Conservation (phyloP, 1,140 invertebrate species). For the Dufourea novaeangliae region DNA sequence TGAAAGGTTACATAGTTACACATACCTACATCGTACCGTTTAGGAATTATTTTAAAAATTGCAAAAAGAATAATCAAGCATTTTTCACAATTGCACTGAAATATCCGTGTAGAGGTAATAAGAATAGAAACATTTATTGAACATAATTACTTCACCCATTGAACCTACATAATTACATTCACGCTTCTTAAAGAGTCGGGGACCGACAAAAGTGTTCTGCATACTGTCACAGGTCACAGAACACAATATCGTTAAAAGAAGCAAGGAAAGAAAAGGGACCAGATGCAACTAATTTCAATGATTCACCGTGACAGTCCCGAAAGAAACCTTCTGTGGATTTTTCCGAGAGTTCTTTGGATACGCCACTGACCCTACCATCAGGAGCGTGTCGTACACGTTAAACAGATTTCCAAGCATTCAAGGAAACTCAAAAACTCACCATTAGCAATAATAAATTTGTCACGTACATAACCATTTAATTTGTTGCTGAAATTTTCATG, state of each 20-base stretch:
- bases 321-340: constrained; percentile 32
- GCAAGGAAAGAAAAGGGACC: constrained; percentile 33
- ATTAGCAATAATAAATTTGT: no score
- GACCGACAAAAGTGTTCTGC: no score
- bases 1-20: no score
- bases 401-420: neutral
- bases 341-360: constrained; percentile 5
- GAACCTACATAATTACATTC: neutral
- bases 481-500: no score
- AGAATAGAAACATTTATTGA: no score
- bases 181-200: neutral
- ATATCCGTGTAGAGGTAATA: neutral
- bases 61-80: no score
- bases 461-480: no score
- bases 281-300: constrained; percentile 76
- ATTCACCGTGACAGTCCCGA: constrained; percentile 72
- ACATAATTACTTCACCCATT: neutral
- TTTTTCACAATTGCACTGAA: no score
- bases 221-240: neutral
- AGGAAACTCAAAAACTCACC: no score
- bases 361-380: constrained; percentile 27
- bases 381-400: neutral
- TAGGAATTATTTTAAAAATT: no score
- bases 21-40: no score
- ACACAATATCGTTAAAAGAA: neutral